Base-by-base conservation (phyloP, 30 jellyfish, hydroid and myxozoan genomes). In the Pseudorhiza aurosa region DNA sequence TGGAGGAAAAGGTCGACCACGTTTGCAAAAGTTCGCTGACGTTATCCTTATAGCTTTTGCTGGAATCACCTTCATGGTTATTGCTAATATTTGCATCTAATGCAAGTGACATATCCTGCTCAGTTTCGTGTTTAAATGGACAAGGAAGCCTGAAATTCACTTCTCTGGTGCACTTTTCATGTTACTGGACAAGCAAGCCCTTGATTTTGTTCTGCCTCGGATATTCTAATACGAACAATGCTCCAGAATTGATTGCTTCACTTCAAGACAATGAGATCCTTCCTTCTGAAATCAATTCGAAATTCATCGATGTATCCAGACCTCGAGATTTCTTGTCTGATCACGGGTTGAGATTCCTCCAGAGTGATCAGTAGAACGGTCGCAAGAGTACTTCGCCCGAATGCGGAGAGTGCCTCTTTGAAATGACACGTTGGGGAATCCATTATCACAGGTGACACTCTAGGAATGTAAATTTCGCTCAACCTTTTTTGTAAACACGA, bases 11-110 rank as follows among this genome's bases (percentile, higher is more conserved):
- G 1, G 75, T 62, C 25, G 90, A 59, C 90, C 90, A 78, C 33
- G 90, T 78, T 19, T 78, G 90, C 65, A 78, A 75, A 28, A 78
- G 65, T 18, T 78, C 90, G 45, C 68, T 76, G 29, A 78, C 90
- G 21, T 47, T 59, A 21, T 78, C 90, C 25, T 47, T 78, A 37
- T 74, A n/a, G 47, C 25, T 26, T 43, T 78, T 25, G 33, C 68
- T 10, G 10, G 68, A 24, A 63, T 3, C 19, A 1, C 49, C 81
- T 12, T 22, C 50, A 31, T 17, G 25, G 70, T 24, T 26, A 11
- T 24, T 24, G 33, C 36, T 15, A 7, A 11, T 47, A 2, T 30
- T 53, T 21, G 72, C 58, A 1, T 72, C 65, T 35, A 40, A 17
- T 47, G 85, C 57, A 49, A 59, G 29, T 32, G 62, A 47, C 85